phyloP scores from a whole-genome alignment of 2,113 vertebrate species.

The Candoia aspera region DNA sequence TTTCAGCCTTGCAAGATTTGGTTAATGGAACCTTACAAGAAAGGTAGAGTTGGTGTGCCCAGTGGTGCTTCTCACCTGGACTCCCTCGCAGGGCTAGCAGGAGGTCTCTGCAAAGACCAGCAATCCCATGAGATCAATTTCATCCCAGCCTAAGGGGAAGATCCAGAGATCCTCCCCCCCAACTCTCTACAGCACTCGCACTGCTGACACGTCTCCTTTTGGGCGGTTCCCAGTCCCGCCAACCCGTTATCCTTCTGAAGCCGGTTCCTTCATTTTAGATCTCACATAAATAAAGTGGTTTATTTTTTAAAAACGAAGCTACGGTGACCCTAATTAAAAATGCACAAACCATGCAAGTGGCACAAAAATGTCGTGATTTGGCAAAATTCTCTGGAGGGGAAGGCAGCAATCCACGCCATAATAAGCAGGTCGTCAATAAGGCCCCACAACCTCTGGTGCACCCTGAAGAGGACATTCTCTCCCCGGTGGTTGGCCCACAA shows the following conservation, averaged over 20 bases:
- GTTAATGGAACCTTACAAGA: neutral
- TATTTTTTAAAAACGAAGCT: neutral
- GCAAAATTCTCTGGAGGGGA: neutral
- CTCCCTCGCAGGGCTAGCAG: neutral
- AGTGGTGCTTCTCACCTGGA: neutral
- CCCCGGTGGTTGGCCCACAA: no score
- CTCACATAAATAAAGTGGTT: neutral
- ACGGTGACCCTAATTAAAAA: no score
- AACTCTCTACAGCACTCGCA: no score
- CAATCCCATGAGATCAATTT: neutral
- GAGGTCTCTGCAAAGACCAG: neutral
- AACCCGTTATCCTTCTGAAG: neutral
- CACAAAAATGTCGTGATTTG: neutral
- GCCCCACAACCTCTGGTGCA: no score
- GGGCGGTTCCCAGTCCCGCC: no score
- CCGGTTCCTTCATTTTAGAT: neutral
- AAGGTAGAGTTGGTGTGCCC: neutral
- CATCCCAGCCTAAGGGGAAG: neutral
- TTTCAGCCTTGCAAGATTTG: neutral
- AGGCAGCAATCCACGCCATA: accelerated
- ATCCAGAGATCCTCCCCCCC: neutral
- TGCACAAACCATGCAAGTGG: neutral
- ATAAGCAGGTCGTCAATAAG: neutral
- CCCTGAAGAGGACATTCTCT: neutral
- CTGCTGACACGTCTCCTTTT: neutral